These are phyloP conservation scores for Callochromis pleurospilus DNA, from an alignment of 2,113 vertebrate species.

Conservation along the genomic window DNA sequence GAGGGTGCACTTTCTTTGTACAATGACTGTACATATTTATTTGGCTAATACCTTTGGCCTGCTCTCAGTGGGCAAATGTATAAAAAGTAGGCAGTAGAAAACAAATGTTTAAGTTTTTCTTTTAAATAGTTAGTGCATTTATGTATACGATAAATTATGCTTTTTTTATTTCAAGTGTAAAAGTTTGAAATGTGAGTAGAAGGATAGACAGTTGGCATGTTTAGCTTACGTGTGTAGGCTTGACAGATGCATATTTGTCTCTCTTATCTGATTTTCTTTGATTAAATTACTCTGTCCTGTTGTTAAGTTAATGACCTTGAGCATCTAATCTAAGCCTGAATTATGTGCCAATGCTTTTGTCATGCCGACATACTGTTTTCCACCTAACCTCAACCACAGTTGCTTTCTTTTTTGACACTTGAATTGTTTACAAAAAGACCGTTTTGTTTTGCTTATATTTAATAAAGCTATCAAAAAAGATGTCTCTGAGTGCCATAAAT, in stretches of 20 bases:
- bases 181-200: not conserved
- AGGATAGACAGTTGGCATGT: not conserved
- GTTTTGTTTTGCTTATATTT: slow-evolving; percentile 16
- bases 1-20: not conserved
- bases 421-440: slow-evolving; percentile 19
- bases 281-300: not conserved
- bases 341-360: not conserved
- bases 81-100: not conserved
- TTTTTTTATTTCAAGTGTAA: slow-evolving; percentile 8
- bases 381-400: slow-evolving; percentile 3
- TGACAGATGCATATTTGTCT: not conserved
- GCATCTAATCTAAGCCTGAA: not conserved
- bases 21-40: slow-evolving; percentile 5
- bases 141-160: slow-evolving; percentile 1
- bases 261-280: not conserved
- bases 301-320: not conserved
- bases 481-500: not conserved
- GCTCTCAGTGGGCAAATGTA: not conserved
- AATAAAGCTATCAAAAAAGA: slow-evolving; percentile 35
- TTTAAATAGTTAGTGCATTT: not conserved
- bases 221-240: not conserved
- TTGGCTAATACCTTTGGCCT: not conserved
- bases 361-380: not conserved
- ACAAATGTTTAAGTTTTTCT: not conserved
- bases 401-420: slow-evolving; percentile 8